Evolutionary conservation across 2,888 invertebrate genomes (phyloP).

Genomic region (Agriopis marginaria): DNA sequence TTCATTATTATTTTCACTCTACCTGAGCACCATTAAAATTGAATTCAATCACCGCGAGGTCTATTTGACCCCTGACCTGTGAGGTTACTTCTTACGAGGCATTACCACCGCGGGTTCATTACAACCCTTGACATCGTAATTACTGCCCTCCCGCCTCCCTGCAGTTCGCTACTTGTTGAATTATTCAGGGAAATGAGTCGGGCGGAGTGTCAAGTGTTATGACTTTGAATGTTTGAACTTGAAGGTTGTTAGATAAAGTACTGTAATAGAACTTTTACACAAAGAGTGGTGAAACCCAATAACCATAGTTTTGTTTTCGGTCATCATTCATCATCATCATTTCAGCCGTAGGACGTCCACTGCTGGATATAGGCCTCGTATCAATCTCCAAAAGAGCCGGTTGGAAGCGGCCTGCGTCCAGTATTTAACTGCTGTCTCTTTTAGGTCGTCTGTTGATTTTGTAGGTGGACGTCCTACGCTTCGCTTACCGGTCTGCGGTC

Average conservation of each 20-base stretch:
- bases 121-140: background rate
- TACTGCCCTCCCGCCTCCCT: background rate
- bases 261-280: background rate
- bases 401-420: too few relatives aligned
- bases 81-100: conserved; percentile 4
- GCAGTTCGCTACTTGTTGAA: conserved; percentile 3
- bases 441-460: too few relatives aligned
- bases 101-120: background rate
- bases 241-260: background rate
- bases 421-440: too few relatives aligned
- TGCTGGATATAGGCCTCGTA: too few relatives aligned
- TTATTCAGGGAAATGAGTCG: background rate
- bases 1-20: background rate
- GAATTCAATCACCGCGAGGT: background rate
- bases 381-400: too few relatives aligned
- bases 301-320: too few relatives aligned
- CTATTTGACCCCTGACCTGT: background rate
- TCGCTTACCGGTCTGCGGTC: too few relatives aligned
- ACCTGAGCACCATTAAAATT: conserved; percentile 3
- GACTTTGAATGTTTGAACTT: background rate
- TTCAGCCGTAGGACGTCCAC: too few relatives aligned
- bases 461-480: too few relatives aligned
- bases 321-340: too few relatives aligned
- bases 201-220: background rate
- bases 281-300: too few relatives aligned